These are phyloP conservation scores for Luperina nickerlii DNA, from an alignment of 2,888 invertebrate species.

Conservation along the genomic window DNA sequence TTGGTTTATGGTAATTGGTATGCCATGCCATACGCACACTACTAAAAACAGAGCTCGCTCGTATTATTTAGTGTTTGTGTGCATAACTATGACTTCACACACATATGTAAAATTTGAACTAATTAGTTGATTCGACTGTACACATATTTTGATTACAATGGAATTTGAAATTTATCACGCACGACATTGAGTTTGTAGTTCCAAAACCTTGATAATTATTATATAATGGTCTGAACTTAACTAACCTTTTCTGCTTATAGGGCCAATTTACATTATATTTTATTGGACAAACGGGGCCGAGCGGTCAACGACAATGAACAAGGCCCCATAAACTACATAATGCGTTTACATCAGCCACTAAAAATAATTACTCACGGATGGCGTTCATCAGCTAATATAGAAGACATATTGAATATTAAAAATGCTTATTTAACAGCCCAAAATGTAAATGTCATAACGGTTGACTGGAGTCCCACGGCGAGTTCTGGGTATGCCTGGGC, in stretches of 20 bases:
- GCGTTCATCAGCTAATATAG: constrained; percentile 2
- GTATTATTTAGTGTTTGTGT: too few relatives aligned
- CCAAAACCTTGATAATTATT: background rate
- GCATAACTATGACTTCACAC: too few relatives aligned
- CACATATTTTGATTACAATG: background rate
- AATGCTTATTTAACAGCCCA: background rate
- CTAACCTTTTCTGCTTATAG: background rate
- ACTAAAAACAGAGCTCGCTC: too few relatives aligned
- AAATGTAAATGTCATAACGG: constrained; percentile 7
- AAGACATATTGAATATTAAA: constrained; percentile 2
- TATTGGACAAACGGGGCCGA: constrained; percentile 4
- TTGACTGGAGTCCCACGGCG: constrained; percentile 5
- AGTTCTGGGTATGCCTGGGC: rapidly evolving
- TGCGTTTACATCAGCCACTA: background rate
- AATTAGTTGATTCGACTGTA: too few relatives aligned
- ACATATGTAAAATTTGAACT: too few relatives aligned
- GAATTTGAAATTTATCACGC: background rate
- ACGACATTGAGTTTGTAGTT: background rate
- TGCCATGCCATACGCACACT: too few relatives aligned
- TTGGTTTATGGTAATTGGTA: too few relatives aligned
- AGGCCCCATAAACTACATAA: background rate
- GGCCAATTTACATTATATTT: background rate
- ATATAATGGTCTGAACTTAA: background rate
- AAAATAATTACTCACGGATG: constrained; percentile 28
- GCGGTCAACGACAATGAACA: background rate